These are phyloP conservation scores for Leptopilina drosophilae DNA, from an alignment of 2,888 invertebrate species.

Conservation along the genomic window DNA sequence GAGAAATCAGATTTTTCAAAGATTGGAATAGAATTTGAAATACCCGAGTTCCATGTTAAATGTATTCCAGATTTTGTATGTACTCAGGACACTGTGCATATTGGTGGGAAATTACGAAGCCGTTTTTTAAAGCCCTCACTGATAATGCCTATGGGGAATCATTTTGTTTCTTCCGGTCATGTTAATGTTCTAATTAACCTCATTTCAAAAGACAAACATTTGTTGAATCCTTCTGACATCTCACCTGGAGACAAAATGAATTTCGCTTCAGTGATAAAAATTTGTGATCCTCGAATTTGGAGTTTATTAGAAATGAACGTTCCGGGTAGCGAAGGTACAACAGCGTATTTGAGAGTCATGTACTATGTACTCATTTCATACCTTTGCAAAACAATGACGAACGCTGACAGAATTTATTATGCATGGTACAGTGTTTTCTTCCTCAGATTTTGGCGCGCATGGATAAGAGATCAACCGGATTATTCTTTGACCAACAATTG, in stretches of 20 bases:
- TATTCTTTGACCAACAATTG: slow-evolving; percentile 58
- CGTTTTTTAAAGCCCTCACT: slow-evolving; percentile 58
- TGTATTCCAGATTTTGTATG: slow-evolving; percentile 12
- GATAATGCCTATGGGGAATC: slow-evolving; percentile 57
- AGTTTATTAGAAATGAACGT: slow-evolving; percentile 53
- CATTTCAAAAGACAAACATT: slow-evolving; percentile 59
- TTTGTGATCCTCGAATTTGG: slow-evolving; percentile 55
- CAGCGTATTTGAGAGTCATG: slow-evolving; percentile 57
- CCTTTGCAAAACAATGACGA: slow-evolving; percentile 44
- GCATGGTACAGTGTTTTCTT: slow-evolving; percentile 57
- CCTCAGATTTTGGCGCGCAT: slow-evolving; percentile 54
- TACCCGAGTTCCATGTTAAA: slow-evolving; percentile 31
- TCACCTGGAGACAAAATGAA: slow-evolving; percentile 61
- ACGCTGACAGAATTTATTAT: slow-evolving; percentile 53
- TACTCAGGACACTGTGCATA: slow-evolving; percentile 60
- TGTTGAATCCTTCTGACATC: slow-evolving; percentile 53
- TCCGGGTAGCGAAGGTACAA: slow-evolving; percentile 56
- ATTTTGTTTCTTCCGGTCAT: slow-evolving; percentile 55
- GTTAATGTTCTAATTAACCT: slow-evolving; percentile 52
- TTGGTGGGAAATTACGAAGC: slow-evolving; percentile 59
- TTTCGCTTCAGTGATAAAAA: slow-evolving; percentile 58
- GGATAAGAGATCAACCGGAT: slow-evolving; percentile 49
- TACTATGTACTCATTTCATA: slow-evolving; percentile 52
- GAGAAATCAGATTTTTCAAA: slow-evolving; percentile 16
- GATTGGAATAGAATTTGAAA: slow-evolving; percentile 1